phyloP scores from a whole-genome alignment of 2,797 vertebrate species.

The Propithecus perrieri region DNA sequence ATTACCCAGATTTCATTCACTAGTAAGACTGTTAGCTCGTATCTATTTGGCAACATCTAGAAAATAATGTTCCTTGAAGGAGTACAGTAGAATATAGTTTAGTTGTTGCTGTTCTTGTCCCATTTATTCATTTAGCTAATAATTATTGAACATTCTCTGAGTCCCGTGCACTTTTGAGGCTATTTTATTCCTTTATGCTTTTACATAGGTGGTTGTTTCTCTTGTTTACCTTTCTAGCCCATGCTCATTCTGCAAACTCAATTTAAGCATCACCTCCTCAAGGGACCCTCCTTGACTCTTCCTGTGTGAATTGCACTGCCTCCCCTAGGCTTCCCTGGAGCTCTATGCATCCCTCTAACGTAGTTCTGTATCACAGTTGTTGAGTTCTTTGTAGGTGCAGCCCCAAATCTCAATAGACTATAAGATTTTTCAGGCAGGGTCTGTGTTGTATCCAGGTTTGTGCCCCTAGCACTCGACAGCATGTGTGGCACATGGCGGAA shows the following conservation, averaged over 20 bases:
- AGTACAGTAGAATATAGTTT: background rate
- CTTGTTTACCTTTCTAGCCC: background rate
- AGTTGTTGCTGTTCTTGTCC: background rate
- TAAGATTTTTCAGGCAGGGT: background rate
- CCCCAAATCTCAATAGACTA: background rate
- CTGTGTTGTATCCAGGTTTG: background rate
- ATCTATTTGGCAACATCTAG: background rate
- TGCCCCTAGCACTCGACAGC: background rate
- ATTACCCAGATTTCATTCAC: background rate
- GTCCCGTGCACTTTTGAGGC: background rate
- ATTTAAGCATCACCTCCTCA: background rate
- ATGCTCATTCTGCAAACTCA: background rate
- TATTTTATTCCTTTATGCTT: background rate
- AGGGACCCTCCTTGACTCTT: background rate
- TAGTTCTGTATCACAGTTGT: background rate
- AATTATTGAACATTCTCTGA: background rate
- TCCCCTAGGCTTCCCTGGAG: background rate
- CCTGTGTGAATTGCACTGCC: background rate
- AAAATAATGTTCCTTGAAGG: background rate
- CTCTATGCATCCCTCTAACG: background rate
- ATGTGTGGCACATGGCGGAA: background rate
- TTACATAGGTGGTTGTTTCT: background rate
- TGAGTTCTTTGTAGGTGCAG: background rate
- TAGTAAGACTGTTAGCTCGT: background rate
- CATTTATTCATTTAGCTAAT: background rate